Evolutionary conservation across 2,797 vertebrate species (phyloP).

Genomic region (Anguilla megastoma): DNA sequence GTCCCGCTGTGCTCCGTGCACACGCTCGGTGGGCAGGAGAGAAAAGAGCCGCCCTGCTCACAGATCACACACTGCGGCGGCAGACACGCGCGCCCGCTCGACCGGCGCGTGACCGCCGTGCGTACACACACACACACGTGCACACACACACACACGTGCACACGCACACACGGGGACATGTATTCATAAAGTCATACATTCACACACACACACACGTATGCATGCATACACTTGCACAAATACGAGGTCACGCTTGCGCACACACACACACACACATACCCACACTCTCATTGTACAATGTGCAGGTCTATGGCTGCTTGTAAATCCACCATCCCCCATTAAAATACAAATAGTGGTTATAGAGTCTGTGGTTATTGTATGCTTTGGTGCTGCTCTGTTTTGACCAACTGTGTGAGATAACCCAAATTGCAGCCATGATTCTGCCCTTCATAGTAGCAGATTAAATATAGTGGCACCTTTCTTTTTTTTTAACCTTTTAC

Average conservation of each 20-base stretch:
- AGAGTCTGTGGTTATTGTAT: background rate
- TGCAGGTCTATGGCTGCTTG: background rate
- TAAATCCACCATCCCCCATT: background rate
- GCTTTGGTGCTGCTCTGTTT: background rate
- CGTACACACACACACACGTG: background rate
- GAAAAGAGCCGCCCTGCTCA: constrained; percentile 24
- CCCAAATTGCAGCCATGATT: background rate
- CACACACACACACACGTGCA: background rate
- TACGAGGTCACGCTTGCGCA: background rate
- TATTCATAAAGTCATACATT: too few relatives aligned
- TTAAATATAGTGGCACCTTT: background rate
- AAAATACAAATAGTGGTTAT: background rate
- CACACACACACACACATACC: background rate
- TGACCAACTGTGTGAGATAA: background rate
- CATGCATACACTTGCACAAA: background rate
- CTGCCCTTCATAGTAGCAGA: background rate
- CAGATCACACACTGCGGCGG: background rate
- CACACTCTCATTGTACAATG: background rate
- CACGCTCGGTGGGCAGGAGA: constrained; percentile 7
- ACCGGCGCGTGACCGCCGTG: too few relatives aligned
- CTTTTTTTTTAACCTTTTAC: background rate
- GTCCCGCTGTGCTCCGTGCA: background rate
- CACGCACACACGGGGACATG: background rate
- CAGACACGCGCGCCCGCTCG: background rate
- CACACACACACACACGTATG: background rate